Base-by-base conservation (phyloP, 2,113 vertebrate genomes). In the Chroicocephalus ridibundus region DNA sequence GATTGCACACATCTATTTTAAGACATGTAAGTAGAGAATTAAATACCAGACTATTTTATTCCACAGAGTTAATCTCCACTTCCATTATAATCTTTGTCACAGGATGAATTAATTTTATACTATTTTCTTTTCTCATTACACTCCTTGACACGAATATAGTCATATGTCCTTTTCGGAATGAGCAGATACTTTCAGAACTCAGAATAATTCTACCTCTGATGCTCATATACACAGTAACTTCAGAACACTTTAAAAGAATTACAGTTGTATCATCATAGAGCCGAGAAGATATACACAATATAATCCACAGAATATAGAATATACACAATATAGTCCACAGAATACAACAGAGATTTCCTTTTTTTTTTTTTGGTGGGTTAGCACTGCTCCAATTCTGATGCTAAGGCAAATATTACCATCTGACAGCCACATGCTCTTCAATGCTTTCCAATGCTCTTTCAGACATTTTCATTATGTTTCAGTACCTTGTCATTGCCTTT, bases 21-120 rank as follows among this genome's bases (percentile, higher is more conserved):
- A 96, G 96, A 91, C 29, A 47, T 51, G 29, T 84, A 93, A 86
- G 77, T 77, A 82, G 34, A 88, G 71, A 96, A 91, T 92, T 95
- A 92, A 86, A 91, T 90, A 90, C 26, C 26, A 77, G 61, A 55
- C 72, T 91, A 83, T 89, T 97, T 88, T 95, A 91, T 97, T 94
- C 58, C 47, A 71, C 71, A 46, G 51, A 95, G 79, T 78, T 96
- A 91, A 89, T 96, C 93, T 86, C 42, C 6, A 91, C 14, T 51
- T 91, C 77, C 62, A 88, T 96, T 94, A 94, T 18, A 76, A 72
- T 91, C 92, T 92, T 71, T 19, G 61, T 97, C 93, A 95, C 57
- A 96, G 96, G 90, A 97, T 95, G 88, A 97, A 96, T 97, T 97
- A 80, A 97, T 97, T 95, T 96, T 88, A 86, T 87, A 82, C 51